phyloP scores from a whole-genome alignment of 2,888 invertebrate species.

The Phragmatobia fuliginosa region DNA sequence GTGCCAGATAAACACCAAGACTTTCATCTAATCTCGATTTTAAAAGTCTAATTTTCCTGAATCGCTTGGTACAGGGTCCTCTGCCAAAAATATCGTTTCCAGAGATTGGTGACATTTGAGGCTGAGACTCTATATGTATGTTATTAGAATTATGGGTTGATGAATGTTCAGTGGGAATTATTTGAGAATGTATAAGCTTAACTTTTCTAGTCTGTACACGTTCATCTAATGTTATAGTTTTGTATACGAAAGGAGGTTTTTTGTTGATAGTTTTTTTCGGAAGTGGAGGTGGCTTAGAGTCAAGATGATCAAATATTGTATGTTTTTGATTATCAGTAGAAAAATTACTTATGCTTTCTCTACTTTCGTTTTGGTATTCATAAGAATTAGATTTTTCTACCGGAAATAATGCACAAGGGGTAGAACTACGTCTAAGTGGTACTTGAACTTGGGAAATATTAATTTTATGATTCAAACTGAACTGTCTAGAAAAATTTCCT shows the following conservation, averaged over 20 bases:
- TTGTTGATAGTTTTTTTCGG: slow-evolving; percentile 81
- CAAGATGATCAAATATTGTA: slow-evolving; percentile 68
- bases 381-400: slow-evolving; percentile 70
- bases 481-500: slow-evolving; percentile 76
- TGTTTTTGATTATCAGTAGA: slow-evolving; percentile 54
- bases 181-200: slow-evolving; percentile 81
- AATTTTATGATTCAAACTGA: slow-evolving; percentile 80
- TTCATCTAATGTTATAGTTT: slow-evolving; percentile 82
- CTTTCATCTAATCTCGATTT: slow-evolving; percentile 89
- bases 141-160: slow-evolving; percentile 68
- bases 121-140: slow-evolving; percentile 66
- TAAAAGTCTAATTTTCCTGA: slow-evolving; percentile 88
- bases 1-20: slow-evolving; percentile 90
- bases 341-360: slow-evolving; percentile 60
- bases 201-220: slow-evolving; percentile 83
- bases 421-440: slow-evolving; percentile 79
- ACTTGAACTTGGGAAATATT: slow-evolving; percentile 77
- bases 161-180: slow-evolving; percentile 71
- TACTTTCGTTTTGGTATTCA: slow-evolving; percentile 71
- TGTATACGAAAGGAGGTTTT: slow-evolving; percentile 77
- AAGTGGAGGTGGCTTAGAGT: slow-evolving; percentile 79
- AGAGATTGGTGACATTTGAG: slow-evolving; percentile 62
- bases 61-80: slow-evolving; percentile 87
- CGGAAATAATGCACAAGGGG: slow-evolving; percentile 81
- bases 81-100: slow-evolving; percentile 82